A percentile compares a stretch with the other conserved stretches of the same genome.
phyloP scores from a whole-genome alignment of 2,797 vertebrate genomes.

The Cichlasoma orientale region DNA sequence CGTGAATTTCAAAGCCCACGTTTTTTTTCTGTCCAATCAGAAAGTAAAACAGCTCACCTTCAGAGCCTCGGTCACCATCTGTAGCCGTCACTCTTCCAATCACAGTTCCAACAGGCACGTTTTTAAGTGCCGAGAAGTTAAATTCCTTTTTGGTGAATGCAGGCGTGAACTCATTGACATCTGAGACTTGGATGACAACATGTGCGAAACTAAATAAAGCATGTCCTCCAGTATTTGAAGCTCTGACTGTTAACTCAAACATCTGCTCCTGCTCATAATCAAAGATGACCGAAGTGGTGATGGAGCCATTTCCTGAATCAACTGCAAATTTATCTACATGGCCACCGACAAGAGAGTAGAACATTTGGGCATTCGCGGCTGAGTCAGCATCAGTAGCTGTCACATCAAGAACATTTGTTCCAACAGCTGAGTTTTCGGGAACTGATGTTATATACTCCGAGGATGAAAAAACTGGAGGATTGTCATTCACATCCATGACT shows the following conservation, averaged over 20 bases:
- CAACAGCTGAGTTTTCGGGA: conserved; percentile 74
- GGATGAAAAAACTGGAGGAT: conserved; percentile 75
- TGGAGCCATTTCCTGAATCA: conserved; percentile 72
- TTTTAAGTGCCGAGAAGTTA: conserved; percentile 78
- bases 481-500: conserved; percentile 82
- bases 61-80: conserved; percentile 77
- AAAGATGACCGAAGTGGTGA: conserved; percentile 75
- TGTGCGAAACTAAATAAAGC: conserved; percentile 71
- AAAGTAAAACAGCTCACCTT: conserved; percentile 79
- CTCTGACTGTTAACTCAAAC: conserved; percentile 79
- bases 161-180: conserved; percentile 81
- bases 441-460: conserved; percentile 64
- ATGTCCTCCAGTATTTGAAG: conserved; percentile 65
- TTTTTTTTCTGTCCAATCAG: conserved; percentile 76
- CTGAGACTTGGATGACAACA: conserved; percentile 72
- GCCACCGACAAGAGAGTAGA: conserved; percentile 77
- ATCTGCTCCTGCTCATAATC: conserved; percentile 79
- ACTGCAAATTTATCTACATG: conserved; percentile 74
- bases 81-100: conserved; percentile 76
- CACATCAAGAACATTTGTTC: conserved; percentile 65
- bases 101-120: conserved; percentile 62
- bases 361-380: conserved; percentile 73
- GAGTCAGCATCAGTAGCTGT: conserved; percentile 76
- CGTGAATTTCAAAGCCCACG: conserved; percentile 70
- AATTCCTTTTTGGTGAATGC: conserved; percentile 68